Evolutionary conservation across 53 echinoderm and acorn worm species (phyloP), one percentile per base, ranked within the genome.

Genomic region (Holothuria scabra): DNA sequence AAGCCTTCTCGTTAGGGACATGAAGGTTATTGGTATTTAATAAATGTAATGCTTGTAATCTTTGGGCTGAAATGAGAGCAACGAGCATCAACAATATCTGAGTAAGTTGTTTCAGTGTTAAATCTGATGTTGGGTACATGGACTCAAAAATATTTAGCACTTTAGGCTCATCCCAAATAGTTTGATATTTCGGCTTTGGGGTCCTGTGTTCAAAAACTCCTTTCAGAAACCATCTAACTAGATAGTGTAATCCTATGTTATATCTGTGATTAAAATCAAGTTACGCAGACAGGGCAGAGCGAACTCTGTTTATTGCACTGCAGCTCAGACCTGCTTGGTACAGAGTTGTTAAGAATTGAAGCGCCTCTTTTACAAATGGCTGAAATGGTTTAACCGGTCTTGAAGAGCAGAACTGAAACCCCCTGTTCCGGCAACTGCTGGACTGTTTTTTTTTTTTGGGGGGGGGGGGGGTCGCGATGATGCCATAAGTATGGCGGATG

Each of bases 181-280:
- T 12, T 28, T 70, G 14, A 33, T 82, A 87, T 82, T 70, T 56
- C 38, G 59, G 69, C 38, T 31, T 67, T 8, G 82, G 79, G 2
- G 69, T 64, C 81, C 68, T 87, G 8, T 82, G 18, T 46, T 87
- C 52, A 66, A 49, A 65, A 38, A 86, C 87, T 2, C 87, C 87
- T 80, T 65, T 80, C 26, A 86, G 37, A 28, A 80, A 86, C 22
- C 79, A 65, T 22, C 32, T 26, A 16, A 86, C 35, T 41, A 86
- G 52, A 21, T 80, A 82, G 33, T 87, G 87, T 56, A 56, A 64
- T 19, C 52, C 49, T n/a, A 31, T 20, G 16, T 65, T 34, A 46
- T 81, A 62, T 61, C 82, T 62, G 22, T 82, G 18, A 12, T 28
- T 29, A 23, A 79, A 49, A 66, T 31, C 56, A 22, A 87, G 44